Evolutionary conservation across 2,797 vertebrate genomes (phyloP).

Genomic region (Botia almorhae): DNA sequence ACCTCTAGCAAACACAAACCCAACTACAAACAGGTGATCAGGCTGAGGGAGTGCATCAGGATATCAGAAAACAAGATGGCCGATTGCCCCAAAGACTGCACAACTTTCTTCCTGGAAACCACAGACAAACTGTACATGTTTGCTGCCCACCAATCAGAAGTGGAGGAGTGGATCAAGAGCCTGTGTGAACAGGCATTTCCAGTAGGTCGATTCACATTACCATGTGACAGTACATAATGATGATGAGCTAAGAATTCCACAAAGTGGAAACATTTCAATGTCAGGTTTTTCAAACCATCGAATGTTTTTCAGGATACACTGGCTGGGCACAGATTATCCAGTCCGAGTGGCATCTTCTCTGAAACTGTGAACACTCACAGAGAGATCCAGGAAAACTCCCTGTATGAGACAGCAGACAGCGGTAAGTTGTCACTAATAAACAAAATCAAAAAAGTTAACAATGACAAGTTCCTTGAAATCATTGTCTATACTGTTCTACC

Average conservation of each 20-base stretch:
- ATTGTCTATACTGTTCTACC: background rate
- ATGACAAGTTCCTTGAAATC: background rate
- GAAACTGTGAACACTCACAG: background rate
- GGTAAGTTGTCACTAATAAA: slow-evolving; percentile 33
- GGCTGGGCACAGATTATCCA: slow-evolving; percentile 21
- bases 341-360: background rate
- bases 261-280: background rate
- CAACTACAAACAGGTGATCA: slow-evolving; percentile 69
- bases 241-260: no score
- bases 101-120: slow-evolving; percentile 51
- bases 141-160: slow-evolving; percentile 31
- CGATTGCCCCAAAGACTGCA: slow-evolving; percentile 71
- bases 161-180: slow-evolving; percentile 53
- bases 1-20: slow-evolving; percentile 53
- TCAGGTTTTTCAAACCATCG: background rate
- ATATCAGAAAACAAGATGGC: slow-evolving; percentile 66
- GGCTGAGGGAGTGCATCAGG: slow-evolving; percentile 77
- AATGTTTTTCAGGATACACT: slow-evolving; percentile 42
- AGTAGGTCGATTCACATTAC: slow-evolving; percentile 46
- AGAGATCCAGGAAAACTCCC: slow-evolving; percentile 49
- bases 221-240: background rate
- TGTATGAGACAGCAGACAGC: slow-evolving; percentile 44
- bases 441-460: background rate
- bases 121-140: slow-evolving; percentile 49
- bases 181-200: slow-evolving; percentile 58